These are phyloP conservation scores for Lucilia sericata DNA, from an alignment of 1,140 invertebrate species.

Conservation along the genomic window DNA sequence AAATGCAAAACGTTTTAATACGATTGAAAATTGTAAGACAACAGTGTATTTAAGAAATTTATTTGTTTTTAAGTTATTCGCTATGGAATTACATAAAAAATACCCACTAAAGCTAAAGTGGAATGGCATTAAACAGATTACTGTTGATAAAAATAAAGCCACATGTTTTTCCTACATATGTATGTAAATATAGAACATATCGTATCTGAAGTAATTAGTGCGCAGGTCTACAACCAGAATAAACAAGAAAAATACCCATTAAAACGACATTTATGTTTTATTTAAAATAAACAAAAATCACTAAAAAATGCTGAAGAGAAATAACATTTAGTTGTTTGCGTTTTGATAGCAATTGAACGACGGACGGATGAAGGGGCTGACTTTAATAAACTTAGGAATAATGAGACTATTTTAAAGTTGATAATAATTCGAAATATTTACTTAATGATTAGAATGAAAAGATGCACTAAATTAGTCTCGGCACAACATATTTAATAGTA, in stretches of 20 bases:
- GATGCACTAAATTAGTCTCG: no score
- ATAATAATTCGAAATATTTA: no score
- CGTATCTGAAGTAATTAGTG: background rate
- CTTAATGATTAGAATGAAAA: no score
- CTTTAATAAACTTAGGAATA: no score
- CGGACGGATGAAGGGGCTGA: background rate
- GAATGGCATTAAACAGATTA: no score
- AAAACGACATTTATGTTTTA: conserved; percentile 6
- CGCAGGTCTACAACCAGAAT: conserved; percentile 12
- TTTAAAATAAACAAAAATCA: background rate
- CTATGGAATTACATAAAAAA: no score
- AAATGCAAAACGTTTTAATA: background rate
- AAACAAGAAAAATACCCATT: background rate
- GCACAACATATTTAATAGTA: no score
- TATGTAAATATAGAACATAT: background rate
- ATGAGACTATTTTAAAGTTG: no score
- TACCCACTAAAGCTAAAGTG: no score
- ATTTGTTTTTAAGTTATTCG: no score
- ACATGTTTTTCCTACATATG: background rate
- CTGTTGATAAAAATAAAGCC: background rate
- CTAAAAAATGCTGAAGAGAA: background rate
- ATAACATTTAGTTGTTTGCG: background rate
- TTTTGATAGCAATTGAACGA: background rate
- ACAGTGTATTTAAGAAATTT: no score
- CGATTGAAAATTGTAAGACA: no score